Percentiles rank a stretch among this genome's conserved stretches.
Evolutionary conservation across 2,888 invertebrate genomes (phyloP).

Genomic region (Gastrophysa polygoni): DNA sequence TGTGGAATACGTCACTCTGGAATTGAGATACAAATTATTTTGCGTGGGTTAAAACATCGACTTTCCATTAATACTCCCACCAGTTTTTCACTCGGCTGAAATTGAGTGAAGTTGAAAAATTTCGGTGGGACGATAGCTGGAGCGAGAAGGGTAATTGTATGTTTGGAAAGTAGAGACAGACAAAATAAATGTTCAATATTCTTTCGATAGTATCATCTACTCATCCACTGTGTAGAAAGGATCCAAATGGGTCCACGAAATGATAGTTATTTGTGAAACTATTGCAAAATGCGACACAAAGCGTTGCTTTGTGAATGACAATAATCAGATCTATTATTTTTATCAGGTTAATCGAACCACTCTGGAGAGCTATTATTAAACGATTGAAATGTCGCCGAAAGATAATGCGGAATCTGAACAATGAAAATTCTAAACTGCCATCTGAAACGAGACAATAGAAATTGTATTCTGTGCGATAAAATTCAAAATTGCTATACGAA

Average conservation of each 20-base stretch:
- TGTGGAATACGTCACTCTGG: too few relatives aligned
- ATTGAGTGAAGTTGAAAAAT: neutral
- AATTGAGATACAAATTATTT: neutral
- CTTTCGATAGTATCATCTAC: too few relatives aligned
- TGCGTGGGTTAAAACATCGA: neutral
- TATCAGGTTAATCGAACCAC: neutral
- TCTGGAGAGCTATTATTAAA: neutral
- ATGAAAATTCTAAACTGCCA: neutral
- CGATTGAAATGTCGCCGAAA: neutral
- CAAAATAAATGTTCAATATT: too few relatives aligned
- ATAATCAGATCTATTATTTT: conserved; percentile 14
- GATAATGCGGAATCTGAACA: neutral
- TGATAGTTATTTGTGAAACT: too few relatives aligned
- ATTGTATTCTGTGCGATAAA: too few relatives aligned
- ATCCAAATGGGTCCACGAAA: too few relatives aligned
- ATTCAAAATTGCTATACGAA: too few relatives aligned
- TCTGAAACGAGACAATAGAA: neutral
- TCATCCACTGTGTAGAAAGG: too few relatives aligned
- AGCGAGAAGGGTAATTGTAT: too few relatives aligned
- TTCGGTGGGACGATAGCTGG: neutral
- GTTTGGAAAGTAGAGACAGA: too few relatives aligned
- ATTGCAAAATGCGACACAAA: too few relatives aligned
- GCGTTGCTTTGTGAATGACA: neutral
- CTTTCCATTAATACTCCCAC: neutral
- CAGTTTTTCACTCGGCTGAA: neutral